Conservation (phyloP, 2,888 invertebrate genomes). For the Oithona nana region DNA sequence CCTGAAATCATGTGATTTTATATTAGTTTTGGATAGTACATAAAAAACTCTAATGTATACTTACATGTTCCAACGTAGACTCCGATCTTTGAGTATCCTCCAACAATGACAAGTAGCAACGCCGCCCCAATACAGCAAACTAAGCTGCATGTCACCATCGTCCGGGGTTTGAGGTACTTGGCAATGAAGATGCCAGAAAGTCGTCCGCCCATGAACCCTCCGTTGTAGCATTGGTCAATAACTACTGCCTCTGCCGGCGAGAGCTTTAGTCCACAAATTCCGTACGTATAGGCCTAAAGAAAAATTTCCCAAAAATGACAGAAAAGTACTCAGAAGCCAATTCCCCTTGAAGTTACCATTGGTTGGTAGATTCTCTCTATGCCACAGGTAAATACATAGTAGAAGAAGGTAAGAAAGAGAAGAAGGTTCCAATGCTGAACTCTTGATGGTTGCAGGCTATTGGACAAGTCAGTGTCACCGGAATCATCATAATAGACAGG, state of each 20-base stretch:
- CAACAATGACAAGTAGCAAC: neutral
- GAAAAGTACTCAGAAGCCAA: neutral
- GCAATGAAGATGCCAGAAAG: neutral
- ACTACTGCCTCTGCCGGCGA: conserved; percentile 2
- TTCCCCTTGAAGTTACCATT: neutral
- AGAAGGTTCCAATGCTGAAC: neutral
- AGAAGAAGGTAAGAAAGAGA: neutral
- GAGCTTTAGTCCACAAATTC: conserved; percentile 8
- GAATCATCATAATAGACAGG: neutral
- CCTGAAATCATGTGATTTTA: no score
- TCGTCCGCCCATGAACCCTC: conserved; percentile 15
- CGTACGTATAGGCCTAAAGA: conserved; percentile 6
- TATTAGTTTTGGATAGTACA: neutral
- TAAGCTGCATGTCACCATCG: neutral
- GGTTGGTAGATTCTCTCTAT: conserved; percentile 15
- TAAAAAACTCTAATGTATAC: neutral
- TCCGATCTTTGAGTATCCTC: neutral
- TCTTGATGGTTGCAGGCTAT: neutral
- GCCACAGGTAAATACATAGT: conserved; percentile 16
- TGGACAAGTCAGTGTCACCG: neutral
- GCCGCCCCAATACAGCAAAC: neutral
- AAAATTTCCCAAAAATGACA: neutral
- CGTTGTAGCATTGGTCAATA: conserved; percentile 13
- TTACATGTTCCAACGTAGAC: neutral
- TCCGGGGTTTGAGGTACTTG: neutral